Evolutionary conservation across 2,113 vertebrate species (phyloP), one percentile per base, ranked within the genome.

Genomic region (Lophochroa leadbeateri): DNA sequence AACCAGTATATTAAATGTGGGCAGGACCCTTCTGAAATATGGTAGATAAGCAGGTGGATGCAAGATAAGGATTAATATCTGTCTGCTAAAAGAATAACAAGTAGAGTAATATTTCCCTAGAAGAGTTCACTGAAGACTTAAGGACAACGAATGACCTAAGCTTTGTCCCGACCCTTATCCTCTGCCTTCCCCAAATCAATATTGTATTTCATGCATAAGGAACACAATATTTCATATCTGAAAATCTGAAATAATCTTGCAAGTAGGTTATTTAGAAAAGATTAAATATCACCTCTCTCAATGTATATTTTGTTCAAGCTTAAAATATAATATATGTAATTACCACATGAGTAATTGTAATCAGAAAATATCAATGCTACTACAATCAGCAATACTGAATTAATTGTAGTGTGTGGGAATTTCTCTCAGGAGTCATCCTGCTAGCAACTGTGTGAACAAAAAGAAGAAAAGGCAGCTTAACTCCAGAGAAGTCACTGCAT

Each of bases 11-110:
- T 91, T 96, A 92, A 92, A 95, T 80, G 78, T 96, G 90, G 95
- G 94, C 49, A 96, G 96, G 84, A 96, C 67, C 61, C 80, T 70
- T 91, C 81, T 96, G 50, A 92, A 95, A 95, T 87, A 84, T 82
- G 91, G 84, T 88, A 92, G 93, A 96, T 97, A 96, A 96, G 94
- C 95, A 97, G 96, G 96, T 96, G 94, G 53, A 96, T 91, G 63
- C 55, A 90, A 96, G 90, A 94, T 94, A 93, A 88, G 85, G 91
- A 87, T 93, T 85, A 90, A 61, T 94, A 93, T 81, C 58, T 94
- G 87, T 91, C 94, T 96, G 64, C 65, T 91, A 17, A 87, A 92
- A 96, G 58, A 96, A 87, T 87, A 96, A 76, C 57, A 89, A 87
- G 60, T 50, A 77, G 37, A 94, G 47, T 20, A 92, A 69, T 68